These are phyloP conservation scores for Gibbula magus DNA, from an alignment of 2,888 invertebrate genomes.

Conservation along the genomic window DNA sequence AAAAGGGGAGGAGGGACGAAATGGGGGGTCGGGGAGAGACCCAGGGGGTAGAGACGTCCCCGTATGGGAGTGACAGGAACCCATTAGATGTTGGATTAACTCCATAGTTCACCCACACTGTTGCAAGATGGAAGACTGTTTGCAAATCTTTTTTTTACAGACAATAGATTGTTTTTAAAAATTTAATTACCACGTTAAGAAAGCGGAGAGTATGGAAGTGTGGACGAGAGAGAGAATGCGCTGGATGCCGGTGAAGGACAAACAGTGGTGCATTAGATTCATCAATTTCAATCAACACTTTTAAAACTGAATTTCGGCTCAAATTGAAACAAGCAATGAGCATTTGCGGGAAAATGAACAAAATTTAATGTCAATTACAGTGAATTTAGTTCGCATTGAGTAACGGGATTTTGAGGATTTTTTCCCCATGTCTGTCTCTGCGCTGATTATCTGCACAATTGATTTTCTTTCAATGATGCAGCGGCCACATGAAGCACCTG, in stretches of 20 bases:
- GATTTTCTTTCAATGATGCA: too few species aligned
- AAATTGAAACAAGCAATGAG: neutral
- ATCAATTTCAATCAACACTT: slow-evolving; percentile 3
- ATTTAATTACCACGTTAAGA: slow-evolving; percentile 10
- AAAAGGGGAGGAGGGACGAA: neutral
- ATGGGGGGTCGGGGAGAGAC: neutral
- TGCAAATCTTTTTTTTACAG: slow-evolving; percentile 19
- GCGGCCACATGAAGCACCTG: too few species aligned
- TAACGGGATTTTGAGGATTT: neutral
- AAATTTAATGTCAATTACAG: neutral
- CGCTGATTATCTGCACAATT: too few species aligned
- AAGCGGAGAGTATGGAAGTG: neutral
- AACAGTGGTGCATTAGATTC: neutral
- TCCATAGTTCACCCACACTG: neutral
- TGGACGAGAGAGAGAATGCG: neutral
- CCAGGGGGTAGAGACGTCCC: neutral
- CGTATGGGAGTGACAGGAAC: slow-evolving; percentile 5
- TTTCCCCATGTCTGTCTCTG: neutral
- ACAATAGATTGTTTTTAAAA: slow-evolving; percentile 22
- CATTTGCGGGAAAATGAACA: slow-evolving; percentile 5
- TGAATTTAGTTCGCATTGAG: neutral
- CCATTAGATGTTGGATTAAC: slow-evolving; percentile 11
- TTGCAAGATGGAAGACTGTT: slow-evolving; percentile 4
- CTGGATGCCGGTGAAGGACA: neutral
- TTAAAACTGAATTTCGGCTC: slow-evolving; percentile 5